Evolutionary conservation across 2,888 invertebrate genomes (phyloP).

Genomic region (Drosophila anceps): DNA sequence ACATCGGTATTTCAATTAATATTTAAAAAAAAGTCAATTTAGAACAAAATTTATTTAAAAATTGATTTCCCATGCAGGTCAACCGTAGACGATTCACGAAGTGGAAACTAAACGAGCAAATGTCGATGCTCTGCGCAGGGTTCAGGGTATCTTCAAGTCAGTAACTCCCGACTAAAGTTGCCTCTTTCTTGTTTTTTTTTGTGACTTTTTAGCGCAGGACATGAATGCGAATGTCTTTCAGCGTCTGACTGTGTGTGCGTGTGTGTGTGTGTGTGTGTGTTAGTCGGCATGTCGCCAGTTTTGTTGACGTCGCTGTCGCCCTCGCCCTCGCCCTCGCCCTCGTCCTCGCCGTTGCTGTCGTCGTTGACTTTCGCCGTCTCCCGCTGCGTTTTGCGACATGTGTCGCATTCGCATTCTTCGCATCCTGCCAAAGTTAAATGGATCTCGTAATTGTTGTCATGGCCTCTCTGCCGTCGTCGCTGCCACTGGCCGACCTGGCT

Average conservation of each 20-base stretch:
- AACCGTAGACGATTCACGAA: too few species aligned
- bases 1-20: too few species aligned
- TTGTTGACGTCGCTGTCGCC: constrained; percentile 58
- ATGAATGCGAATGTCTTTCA: constrained; percentile 58
- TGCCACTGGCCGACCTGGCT: constrained; percentile 22
- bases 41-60: neutral
- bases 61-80: too few species aligned
- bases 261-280: constrained; percentile 26
- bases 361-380: constrained; percentile 28
- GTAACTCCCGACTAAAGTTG: neutral
- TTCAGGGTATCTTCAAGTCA: neutral
- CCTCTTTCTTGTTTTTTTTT: constrained; percentile 28
- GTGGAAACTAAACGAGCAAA: too few species aligned
- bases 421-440: constrained; percentile 81
- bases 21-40: neutral
- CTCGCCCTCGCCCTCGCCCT: too few species aligned
- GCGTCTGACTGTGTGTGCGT: constrained; percentile 1
- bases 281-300: constrained; percentile 75
- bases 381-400: constrained; percentile 78
- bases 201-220: constrained; percentile 71
- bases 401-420: constrained; percentile 79
- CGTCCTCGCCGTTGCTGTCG: constrained; percentile 39
- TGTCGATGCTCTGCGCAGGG: neutral
- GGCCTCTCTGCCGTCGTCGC: constrained; percentile 39
- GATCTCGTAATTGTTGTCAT: constrained; percentile 80